Evolutionary conservation across 2,113 vertebrate genomes (phyloP).

Genomic region (Pseudopipra pipra): DNA sequence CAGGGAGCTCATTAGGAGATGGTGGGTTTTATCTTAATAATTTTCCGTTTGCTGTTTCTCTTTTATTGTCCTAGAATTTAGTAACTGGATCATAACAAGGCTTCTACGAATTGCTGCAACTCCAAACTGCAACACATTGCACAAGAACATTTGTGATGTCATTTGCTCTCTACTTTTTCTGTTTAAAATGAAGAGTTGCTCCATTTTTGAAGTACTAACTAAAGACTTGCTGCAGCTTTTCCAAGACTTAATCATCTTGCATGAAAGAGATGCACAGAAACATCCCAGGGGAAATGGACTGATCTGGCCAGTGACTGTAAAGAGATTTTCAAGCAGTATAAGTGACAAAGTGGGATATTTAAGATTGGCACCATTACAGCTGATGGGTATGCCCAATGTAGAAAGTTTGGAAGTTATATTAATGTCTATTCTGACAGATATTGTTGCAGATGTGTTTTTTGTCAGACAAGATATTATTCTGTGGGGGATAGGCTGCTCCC

Average conservation of each 20-base stretch:
- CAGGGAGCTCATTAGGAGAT: not conserved
- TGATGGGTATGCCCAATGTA: slow-evolving; percentile 77
- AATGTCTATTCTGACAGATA: slow-evolving; percentile 77
- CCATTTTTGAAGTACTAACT: slow-evolving; percentile 82
- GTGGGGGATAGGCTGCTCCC: slow-evolving; percentile 84
- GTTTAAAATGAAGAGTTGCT: slow-evolving; percentile 82
- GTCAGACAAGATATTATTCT: slow-evolving; percentile 75
- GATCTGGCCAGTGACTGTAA: slow-evolving; percentile 81
- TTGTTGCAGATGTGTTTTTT: slow-evolving; percentile 81
- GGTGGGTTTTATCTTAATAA: not conserved
- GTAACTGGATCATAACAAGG: slow-evolving; percentile 90
- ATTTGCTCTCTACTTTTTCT: slow-evolving; percentile 89
- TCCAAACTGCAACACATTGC: slow-evolving; percentile 85
- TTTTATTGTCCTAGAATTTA: slow-evolving; percentile 83
- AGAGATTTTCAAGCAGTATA: slow-evolving; percentile 73
- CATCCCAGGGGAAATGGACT: not conserved
- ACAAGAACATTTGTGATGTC: slow-evolving; percentile 82
- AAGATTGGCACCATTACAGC: slow-evolving; percentile 78
- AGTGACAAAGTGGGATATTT: slow-evolving; percentile 73
- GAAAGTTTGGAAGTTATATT: slow-evolving; percentile 81
- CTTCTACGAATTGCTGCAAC: slow-evolving; percentile 88
- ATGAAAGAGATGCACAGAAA: slow-evolving; percentile 54
- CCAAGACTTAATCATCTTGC: slow-evolving; percentile 80
- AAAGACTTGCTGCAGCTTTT: slow-evolving; percentile 83
- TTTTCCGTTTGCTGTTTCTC: not conserved